Conservation (phyloP, 2,888 invertebrate species). For the Agrilus cyanescens region DNA sequence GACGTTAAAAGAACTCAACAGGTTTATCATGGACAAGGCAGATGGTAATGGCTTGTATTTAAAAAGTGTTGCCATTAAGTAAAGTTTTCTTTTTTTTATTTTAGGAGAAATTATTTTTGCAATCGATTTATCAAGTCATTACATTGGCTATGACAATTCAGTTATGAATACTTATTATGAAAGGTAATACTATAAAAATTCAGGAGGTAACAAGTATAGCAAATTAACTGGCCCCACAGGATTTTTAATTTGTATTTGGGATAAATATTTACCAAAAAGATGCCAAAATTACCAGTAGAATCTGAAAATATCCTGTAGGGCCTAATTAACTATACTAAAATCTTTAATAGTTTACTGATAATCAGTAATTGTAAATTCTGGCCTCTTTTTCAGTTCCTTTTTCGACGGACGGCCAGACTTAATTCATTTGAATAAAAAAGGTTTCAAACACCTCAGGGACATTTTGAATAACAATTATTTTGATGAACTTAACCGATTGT, state of each 20-base stretch:
- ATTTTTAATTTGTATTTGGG: no score
- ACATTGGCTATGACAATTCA: constrained; percentile 7
- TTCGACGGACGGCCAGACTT: neutral
- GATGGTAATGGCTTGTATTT: constrained; percentile 1
- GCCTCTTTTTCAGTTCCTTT: constrained; percentile 3
- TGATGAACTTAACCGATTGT: no score
- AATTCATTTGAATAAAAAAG: constrained; percentile 4
- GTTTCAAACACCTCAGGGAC: constrained; percentile 1
- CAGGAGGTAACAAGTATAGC: neutral
- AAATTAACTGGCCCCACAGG: no score
- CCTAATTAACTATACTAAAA: no score
- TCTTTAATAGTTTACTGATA: neutral
- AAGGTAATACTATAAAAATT: constrained; percentile 1
- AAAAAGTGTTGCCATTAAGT: neutral
- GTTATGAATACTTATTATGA: constrained; percentile 5
- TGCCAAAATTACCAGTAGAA: no score
- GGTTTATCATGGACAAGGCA: neutral
- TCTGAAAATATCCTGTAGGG: no score
- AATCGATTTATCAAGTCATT: constrained; percentile 7
- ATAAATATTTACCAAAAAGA: no score
- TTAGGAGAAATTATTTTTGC: constrained; percentile 2
- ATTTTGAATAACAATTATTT: neutral
- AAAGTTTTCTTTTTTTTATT: neutral
- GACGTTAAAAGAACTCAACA: constrained; percentile 3
- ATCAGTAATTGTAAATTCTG: neutral